A percentile compares a stretch with the other conserved stretches of the same genome.
phyloP scores from a whole-genome alignment of 2,797 vertebrate species.

The Clarias fuscus region DNA sequence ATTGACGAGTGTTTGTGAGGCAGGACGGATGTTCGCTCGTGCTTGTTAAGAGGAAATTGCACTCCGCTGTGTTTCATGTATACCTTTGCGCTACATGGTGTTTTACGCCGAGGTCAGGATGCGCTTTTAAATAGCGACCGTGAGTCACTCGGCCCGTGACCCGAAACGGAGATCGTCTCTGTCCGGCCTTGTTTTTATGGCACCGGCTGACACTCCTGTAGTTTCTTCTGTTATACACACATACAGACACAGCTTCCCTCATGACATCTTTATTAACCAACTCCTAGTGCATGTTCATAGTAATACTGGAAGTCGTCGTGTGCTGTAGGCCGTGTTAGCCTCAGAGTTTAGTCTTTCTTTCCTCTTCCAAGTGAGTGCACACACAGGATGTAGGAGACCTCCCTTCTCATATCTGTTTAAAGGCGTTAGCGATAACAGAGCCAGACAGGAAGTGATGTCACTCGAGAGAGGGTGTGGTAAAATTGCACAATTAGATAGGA shows the following conservation, averaged over 20 bases:
- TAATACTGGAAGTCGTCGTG: not conserved
- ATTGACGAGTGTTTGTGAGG: not conserved
- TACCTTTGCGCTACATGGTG: not conserved
- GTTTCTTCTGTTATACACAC: not conserved
- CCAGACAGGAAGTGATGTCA: not conserved
- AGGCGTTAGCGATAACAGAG: not conserved
- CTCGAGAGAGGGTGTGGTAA: not conserved
- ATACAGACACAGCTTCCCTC: not conserved
- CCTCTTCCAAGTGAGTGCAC: not conserved
- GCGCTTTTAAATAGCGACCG: not conserved
- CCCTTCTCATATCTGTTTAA: not conserved
- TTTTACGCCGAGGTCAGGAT: not conserved
- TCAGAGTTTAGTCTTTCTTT: not conserved
- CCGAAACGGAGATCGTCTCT: not conserved
- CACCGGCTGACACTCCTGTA: not conserved
- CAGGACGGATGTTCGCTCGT: not conserved
- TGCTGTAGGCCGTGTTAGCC: no score
- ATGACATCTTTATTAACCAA: not conserved
- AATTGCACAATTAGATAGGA: not conserved
- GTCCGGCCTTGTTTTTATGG: not conserved
- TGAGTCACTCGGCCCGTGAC: not conserved
- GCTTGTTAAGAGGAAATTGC: not conserved
- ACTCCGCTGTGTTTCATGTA: not conserved
- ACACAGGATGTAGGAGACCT: not conserved
- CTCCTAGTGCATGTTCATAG: slow-evolving; percentile 6